These are phyloP conservation scores for Dromiciops gliroides DNA, from an alignment of 2,113 vertebrate species.

Conservation along the genomic window DNA sequence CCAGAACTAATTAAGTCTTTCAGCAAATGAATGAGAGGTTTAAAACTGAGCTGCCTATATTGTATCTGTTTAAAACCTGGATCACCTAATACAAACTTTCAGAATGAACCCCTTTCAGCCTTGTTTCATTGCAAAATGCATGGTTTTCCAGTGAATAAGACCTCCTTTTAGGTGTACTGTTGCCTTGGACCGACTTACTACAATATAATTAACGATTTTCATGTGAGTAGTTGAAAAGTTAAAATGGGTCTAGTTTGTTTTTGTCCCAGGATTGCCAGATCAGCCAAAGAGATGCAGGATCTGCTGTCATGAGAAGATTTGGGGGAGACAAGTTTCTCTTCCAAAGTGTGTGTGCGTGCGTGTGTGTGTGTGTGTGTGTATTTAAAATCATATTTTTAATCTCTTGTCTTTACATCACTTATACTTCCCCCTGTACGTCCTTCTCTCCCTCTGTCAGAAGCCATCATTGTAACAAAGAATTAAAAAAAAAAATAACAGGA, in stretches of 20 bases:
- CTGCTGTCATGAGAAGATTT: no score
- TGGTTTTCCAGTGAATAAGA: neutral
- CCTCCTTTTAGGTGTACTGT: neutral
- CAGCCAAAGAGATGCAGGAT: neutral
- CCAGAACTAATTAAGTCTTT: no score
- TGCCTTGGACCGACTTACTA: neutral
- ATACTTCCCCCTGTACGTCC: no score
- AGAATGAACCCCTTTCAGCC: neutral
- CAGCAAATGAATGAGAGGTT: neutral
- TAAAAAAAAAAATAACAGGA: no score
- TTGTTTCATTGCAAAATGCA: neutral
- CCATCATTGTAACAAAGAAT: no score
- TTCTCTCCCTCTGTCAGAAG: no score
- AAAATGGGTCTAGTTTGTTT: neutral
- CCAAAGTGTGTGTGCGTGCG: no score
- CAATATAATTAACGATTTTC: neutral
- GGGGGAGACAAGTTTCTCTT: no score
- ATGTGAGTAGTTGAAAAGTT: neutral
- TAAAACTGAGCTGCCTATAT: neutral
- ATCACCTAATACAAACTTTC: neutral
- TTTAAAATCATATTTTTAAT: no score
- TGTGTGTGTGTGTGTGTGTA: no score
- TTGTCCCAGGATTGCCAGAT: neutral
- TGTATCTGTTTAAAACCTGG: neutral
- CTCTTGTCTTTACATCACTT: no score